These are phyloP conservation scores for Dryocosmus kuriphilus DNA, from an alignment of 2,888 invertebrate genomes.

Conservation along the genomic window DNA sequence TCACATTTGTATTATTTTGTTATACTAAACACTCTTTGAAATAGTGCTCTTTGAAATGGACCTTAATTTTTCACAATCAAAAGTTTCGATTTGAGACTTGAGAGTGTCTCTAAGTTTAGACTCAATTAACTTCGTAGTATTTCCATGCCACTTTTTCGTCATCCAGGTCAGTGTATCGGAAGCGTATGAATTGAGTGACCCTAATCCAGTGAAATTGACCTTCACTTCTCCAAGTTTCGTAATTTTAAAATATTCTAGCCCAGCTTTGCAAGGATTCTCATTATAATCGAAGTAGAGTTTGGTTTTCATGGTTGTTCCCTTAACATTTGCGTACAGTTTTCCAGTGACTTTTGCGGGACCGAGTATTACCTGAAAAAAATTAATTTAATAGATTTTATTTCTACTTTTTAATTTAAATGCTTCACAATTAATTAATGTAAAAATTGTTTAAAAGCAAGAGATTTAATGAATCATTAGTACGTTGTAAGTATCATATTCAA, in stretches of 20 bases:
- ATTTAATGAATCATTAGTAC: conserved; percentile 48
- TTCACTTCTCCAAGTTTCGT: conserved; percentile 54
- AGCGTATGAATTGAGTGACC: conserved; percentile 49
- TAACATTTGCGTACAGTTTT: conserved; percentile 49
- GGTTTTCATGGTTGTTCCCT: conserved; percentile 50
- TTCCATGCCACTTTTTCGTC: neutral
- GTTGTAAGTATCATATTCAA: conserved; percentile 57
- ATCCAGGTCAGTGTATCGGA: conserved; percentile 40
- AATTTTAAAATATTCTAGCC: conserved; percentile 52
- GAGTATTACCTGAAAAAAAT: conserved; percentile 51
- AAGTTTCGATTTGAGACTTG: neutral
- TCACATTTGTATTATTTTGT: too few species aligned
- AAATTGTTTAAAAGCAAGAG: neutral
- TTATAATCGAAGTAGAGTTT: conserved; percentile 54
- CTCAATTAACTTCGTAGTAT: neutral
- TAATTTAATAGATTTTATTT: neutral
- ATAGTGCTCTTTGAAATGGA: neutral
- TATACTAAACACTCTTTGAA: too few species aligned
- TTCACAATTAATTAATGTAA: too few species aligned
- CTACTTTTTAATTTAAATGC: neutral
- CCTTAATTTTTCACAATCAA: conserved; percentile 4
- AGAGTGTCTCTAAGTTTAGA: neutral
- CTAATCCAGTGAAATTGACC: conserved; percentile 58
- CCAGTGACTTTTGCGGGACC: conserved; percentile 54
- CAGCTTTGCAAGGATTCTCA: conserved; percentile 51